These are phyloP conservation scores for Loriculus beryllinus DNA, from an alignment of 2,797 vertebrate genomes.

Conservation along the genomic window DNA sequence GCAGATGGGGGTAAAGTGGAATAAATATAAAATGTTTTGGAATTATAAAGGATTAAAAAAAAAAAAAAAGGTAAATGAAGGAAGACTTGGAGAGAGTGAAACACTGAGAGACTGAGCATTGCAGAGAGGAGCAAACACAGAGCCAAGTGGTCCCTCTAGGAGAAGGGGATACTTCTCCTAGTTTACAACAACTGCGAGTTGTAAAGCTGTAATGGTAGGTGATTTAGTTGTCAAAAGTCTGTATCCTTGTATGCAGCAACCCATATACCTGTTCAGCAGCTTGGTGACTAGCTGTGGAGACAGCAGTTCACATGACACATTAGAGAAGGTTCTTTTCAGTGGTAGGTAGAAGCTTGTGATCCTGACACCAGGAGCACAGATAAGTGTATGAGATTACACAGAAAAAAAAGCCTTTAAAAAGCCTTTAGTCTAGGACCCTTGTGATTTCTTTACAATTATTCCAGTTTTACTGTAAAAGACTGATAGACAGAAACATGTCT, in stretches of 20 bases:
- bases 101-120: background rate
- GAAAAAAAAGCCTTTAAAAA: background rate
- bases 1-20: slow-evolving; percentile 36
- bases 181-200: too few relatives aligned
- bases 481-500: background rate
- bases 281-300: background rate
- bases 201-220: background rate
- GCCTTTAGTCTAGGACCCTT: background rate
- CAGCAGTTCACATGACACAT: background rate
- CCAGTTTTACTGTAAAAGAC: background rate
- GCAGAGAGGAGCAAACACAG: background rate
- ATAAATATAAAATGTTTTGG: background rate
- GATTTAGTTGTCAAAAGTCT: background rate
- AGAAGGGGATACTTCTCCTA: background rate
- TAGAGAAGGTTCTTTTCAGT: background rate
- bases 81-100: background rate
- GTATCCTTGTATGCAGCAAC: background rate
- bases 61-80: background rate
- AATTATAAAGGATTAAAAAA: background rate
- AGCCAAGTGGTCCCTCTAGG: background rate
- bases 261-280: background rate
- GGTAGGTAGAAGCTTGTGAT: background rate
- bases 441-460: background rate
- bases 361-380: background rate
- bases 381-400: background rate